Base-by-base conservation (phyloP, 2,888 invertebrate genomes). In the Ennomos fuscantarius region DNA sequence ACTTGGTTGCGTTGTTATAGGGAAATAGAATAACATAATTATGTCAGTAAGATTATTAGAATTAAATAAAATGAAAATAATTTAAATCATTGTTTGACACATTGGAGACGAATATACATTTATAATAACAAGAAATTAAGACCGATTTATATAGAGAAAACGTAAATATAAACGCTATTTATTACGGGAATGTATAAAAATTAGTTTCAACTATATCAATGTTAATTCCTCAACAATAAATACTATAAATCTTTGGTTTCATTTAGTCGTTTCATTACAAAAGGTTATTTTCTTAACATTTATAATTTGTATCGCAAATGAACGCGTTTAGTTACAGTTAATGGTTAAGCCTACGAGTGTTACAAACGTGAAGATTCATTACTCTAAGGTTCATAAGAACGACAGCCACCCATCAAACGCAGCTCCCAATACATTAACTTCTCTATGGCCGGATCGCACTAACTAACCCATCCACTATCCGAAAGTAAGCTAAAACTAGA, bases 231-330 rank as follows among this genome's bases (percentile, higher is more conserved):
- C 87, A 84, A 86, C 84, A 87, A 87, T 89, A 89, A 89, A 89
- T 89, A 90, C 86, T 89, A 87, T 84, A 86, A 87, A 86, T 90
- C 91, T 91, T 91, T 91, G 91, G 91, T 87, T 87, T 86, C 82
- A 85, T 83, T 85, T 84, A 86, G 87, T 87, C 86, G 83, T 78
- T 86, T 77, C 83, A 84, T 83, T 87, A 82, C 76, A 81, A 83
- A 84, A 82, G 71, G 72, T 75, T 70, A 65, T 63, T 63, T 69
- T 62, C 71, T 68, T 53, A 56, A 68, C 61, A 51, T 69, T 70
- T 66, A 69, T 70, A 62, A 71, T 68, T 68, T 68, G 63, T 68
- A 67, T 74, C 62, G 73, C 72, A 74, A 71, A 71, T 63, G 62
- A 73, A 71, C 64, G 69, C 59, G 43, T 55, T 64, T 53, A 45